These are phyloP conservation scores for Cerastis leucographa DNA, from an alignment of 2,888 invertebrate species.

Conservation along the genomic window DNA sequence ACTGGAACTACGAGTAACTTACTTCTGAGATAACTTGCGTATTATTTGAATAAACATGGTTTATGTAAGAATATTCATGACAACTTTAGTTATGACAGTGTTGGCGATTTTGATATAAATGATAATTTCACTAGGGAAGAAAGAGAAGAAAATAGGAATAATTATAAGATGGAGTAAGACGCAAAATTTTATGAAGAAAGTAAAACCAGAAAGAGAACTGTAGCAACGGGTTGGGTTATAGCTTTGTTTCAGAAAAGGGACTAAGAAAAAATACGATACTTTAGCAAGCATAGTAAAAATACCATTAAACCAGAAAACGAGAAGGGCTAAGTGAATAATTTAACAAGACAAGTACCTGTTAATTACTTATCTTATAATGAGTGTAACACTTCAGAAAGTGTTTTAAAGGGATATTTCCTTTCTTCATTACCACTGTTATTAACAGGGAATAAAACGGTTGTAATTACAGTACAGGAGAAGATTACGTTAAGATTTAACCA, in stretches of 20 bases:
- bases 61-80: constrained; percentile 53
- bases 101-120: constrained; percentile 29
- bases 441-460: constrained; percentile 12
- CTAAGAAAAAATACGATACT: neutral
- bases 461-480: constrained; percentile 29
- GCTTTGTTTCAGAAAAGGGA: neutral
- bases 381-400: neutral
- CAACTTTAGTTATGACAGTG: constrained; percentile 39
- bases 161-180: neutral
- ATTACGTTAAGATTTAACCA: constrained; percentile 20
- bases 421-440: constrained; percentile 16
- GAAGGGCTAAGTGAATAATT: constrained; percentile 18
- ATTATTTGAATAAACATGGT: constrained; percentile 59
- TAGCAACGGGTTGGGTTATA: neutral
- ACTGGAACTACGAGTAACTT: constrained; percentile 43
- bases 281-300: constrained; percentile 8
- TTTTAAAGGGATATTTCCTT: constrained; percentile 16
- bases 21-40: constrained; percentile 54
- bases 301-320: neutral
- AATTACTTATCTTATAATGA: constrained; percentile 12
- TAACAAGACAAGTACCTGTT: constrained; percentile 14
- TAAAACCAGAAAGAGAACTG: neutral
- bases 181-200: neutral
- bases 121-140: neutral
- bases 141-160: neutral